These are phyloP conservation scores for Eublepharis macularius DNA, from an alignment of 2,113 vertebrate species.

Conservation along the genomic window DNA sequence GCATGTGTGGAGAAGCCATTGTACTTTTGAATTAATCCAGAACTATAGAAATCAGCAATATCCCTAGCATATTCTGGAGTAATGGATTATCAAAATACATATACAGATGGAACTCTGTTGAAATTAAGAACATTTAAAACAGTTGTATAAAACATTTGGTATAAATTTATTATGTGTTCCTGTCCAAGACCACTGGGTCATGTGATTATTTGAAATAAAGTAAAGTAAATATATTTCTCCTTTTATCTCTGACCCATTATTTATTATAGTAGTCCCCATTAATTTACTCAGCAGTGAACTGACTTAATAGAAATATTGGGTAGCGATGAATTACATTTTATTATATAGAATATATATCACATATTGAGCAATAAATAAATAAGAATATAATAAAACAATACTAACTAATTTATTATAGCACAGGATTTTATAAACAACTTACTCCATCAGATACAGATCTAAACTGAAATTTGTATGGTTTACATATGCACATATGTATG, in stretches of 20 bases:
- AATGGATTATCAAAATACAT: not conserved
- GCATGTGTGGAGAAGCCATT: too few relatives aligned
- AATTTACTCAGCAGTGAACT: not conserved
- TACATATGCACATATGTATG: too few relatives aligned
- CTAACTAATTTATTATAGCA: not conserved
- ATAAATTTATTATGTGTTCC: not conserved
- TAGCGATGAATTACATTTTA: rapidly evolving
- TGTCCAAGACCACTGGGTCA: too few relatives aligned
- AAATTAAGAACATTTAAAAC: not conserved
- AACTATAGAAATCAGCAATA: too few relatives aligned
- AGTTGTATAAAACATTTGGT: not conserved
- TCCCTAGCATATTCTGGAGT: too few relatives aligned
- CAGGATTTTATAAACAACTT: not conserved
- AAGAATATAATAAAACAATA: rapidly evolving
- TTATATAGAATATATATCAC: constrained; percentile 6
- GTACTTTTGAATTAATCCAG: too few relatives aligned
- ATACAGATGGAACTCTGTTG: not conserved
- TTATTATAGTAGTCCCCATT: not conserved
- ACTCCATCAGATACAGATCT: not conserved
- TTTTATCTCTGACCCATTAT: not conserved
- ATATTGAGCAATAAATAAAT: not conserved
- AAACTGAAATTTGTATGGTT: too few relatives aligned
- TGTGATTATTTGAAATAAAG: too few relatives aligned
- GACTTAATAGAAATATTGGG: not conserved
- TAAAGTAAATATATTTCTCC: too few relatives aligned